These are phyloP conservation scores for Crotalus horridus DNA, from an alignment of 2,113 vertebrate genomes.

Conservation along the genomic window DNA sequence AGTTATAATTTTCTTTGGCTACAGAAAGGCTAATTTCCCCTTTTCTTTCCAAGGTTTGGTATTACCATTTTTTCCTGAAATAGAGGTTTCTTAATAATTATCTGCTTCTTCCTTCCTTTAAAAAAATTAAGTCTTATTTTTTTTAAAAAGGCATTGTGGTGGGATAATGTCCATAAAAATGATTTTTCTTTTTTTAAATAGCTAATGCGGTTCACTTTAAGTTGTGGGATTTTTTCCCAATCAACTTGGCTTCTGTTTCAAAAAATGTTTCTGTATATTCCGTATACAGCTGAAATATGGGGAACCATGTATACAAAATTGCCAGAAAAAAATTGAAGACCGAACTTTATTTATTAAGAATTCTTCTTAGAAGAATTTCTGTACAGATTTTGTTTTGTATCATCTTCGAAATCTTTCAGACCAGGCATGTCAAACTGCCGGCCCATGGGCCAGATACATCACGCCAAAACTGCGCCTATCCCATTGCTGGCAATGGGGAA, in stretches of 20 bases:
- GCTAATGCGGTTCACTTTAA: not conserved
- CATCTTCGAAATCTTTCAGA: not conserved
- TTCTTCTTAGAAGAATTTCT: not conserved
- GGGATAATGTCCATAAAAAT: conserved; percentile 24
- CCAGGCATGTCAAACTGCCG: no score
- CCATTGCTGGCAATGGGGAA: no score
- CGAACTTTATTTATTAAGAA: not conserved
- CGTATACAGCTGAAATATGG: not conserved
- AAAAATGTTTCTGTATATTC: not conserved
- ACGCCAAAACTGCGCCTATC: no score
- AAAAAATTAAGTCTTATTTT: conserved; percentile 10
- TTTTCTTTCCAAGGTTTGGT: not conserved
- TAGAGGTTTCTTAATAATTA: conserved; percentile 22
- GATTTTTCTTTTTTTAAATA: conserved; percentile 3
- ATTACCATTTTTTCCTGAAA: conserved; percentile 21
- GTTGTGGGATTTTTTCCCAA: not conserved
- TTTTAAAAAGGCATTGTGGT: conserved; percentile 11
- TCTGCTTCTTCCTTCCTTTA: conserved; percentile 6
- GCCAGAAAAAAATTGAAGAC: not conserved
- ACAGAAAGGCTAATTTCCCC: conserved; percentile 12
- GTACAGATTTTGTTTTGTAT: not conserved
- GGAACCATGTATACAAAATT: not conserved
- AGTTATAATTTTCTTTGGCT: conserved; percentile 26
- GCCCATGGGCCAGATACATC: no score
- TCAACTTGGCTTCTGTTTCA: conserved; percentile 1